Conservation (phyloP, 1,140 invertebrate species). For the Ceratina calcarata region DNA sequence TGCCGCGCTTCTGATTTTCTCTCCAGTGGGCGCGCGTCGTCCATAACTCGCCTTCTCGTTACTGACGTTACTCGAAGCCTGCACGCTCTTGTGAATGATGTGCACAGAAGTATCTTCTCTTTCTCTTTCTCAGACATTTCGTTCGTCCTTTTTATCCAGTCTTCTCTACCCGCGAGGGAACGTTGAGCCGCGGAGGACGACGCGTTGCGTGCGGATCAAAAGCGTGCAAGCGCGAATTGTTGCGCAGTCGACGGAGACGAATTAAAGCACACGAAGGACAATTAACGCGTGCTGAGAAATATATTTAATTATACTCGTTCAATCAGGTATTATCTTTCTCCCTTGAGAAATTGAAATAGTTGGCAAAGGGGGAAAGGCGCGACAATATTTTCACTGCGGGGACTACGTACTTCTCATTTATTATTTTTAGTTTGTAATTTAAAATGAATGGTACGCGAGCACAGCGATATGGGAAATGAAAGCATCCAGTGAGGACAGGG, state of each 20-base stretch:
- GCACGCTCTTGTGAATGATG: slow-evolving; percentile 27
- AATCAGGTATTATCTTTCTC: background rate
- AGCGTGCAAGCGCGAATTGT: slow-evolving; percentile 46
- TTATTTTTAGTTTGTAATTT: background rate
- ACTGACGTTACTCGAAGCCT: background rate
- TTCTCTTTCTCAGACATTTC: background rate
- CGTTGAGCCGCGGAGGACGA: slow-evolving; percentile 1
- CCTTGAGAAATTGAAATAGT: too few species aligned
- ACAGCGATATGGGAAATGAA: background rate
- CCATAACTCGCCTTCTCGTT: slow-evolving; percentile 21
- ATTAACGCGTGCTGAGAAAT: slow-evolving; percentile 58
- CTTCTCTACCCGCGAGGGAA: background rate
- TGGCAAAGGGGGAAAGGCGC: too few species aligned
- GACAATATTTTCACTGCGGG: too few species aligned
- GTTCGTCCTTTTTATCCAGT: background rate
- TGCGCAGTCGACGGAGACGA: slow-evolving; percentile 56
- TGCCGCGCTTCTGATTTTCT: slow-evolving; percentile 26
- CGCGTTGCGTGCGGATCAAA: slow-evolving; percentile 34
- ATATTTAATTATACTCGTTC: slow-evolving; percentile 7
- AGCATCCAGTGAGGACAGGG: background rate
- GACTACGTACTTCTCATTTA: background rate
- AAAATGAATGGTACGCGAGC: background rate
- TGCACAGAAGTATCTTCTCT: slow-evolving; percentile 27
- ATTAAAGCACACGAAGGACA: slow-evolving; percentile 65
- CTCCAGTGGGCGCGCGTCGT: background rate